Conservation (phyloP, 2,888 invertebrate genomes). For the Cerastis rubricosa region DNA sequence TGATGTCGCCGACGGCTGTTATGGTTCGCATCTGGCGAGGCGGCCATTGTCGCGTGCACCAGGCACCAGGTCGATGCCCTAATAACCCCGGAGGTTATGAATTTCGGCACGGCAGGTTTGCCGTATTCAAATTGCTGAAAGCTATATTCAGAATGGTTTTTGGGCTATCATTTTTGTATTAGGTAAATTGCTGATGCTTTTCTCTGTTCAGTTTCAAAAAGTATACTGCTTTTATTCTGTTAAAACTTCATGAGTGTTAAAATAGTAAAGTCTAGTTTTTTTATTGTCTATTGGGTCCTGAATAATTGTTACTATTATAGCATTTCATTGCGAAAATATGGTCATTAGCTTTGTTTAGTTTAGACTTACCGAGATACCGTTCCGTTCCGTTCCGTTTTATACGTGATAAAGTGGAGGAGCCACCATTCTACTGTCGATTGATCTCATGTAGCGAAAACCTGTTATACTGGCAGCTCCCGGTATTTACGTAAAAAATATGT, state of each 20-base stretch:
- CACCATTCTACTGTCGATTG: slow-evolving; percentile 7
- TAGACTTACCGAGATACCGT: background rate
- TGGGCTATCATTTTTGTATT: slow-evolving; percentile 32
- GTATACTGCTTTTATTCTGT: slow-evolving; percentile 1
- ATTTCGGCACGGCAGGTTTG: slow-evolving; percentile 69
- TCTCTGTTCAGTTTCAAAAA: background rate
- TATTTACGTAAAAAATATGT: background rate
- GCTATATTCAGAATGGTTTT: slow-evolving; percentile 20
- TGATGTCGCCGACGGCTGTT: slow-evolving; percentile 27
- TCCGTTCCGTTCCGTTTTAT: no score
- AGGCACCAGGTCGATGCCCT: slow-evolving; percentile 71
- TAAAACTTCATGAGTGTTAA: background rate
- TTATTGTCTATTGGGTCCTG: background rate
- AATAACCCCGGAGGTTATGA: slow-evolving; percentile 71
- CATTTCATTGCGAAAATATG: background rate
- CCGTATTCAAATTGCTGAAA: slow-evolving; percentile 56
- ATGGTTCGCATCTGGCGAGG: slow-evolving; percentile 41
- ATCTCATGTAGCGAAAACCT: slow-evolving; percentile 27
- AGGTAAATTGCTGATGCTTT: slow-evolving; percentile 21
- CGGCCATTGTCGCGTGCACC: slow-evolving; percentile 63
- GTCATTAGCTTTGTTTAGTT: background rate
- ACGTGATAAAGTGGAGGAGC: background rate
- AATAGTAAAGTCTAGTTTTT: background rate
- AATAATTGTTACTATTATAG: background rate
- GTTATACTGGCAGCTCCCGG: slow-evolving; percentile 25